phyloP scores from a whole-genome alignment of 30 jellyfish, hydroid and myxozoan species.

The Haliclystus octoradiatus region DNA sequence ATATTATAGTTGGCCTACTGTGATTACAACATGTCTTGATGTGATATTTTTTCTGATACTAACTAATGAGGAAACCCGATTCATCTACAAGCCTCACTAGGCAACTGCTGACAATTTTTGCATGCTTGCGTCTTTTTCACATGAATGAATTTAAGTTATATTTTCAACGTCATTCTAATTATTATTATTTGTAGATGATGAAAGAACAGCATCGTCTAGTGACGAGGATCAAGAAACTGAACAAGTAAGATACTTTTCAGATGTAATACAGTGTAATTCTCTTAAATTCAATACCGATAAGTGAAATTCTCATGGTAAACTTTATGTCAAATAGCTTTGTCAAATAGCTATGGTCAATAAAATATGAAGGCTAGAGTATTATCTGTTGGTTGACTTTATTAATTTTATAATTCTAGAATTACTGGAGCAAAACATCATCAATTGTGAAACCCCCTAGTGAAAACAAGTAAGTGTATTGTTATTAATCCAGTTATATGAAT shows the following conservation, averaged over 20 bases:
- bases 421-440: neutral
- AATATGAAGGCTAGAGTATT: too few relatives aligned
- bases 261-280: neutral
- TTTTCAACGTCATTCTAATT: too few relatives aligned
- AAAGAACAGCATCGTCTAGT: constrained; percentile 80
- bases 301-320: too few relatives aligned
- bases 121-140: too few relatives aligned
- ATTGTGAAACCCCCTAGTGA: neutral
- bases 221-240: constrained; percentile 42
- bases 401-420: neutral
- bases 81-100: too few relatives aligned
- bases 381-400: neutral
- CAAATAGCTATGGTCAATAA: neutral
- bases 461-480: neutral
- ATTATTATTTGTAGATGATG: constrained; percentile 45
- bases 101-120: too few relatives aligned
- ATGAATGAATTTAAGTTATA: too few relatives aligned
- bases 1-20: too few relatives aligned
- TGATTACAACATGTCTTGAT: too few relatives aligned
- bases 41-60: too few relatives aligned
- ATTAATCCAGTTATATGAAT: neutral
- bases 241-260: neutral
- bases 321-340: neutral
- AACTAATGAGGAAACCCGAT: too few relatives aligned
- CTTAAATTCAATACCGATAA: too few relatives aligned